A percentile compares a stretch with the other conserved stretches of the same genome.
Evolutionary conservation across 2,888 invertebrate genomes (phyloP).

Genomic region (Yponomeuta plumbellus): DNA sequence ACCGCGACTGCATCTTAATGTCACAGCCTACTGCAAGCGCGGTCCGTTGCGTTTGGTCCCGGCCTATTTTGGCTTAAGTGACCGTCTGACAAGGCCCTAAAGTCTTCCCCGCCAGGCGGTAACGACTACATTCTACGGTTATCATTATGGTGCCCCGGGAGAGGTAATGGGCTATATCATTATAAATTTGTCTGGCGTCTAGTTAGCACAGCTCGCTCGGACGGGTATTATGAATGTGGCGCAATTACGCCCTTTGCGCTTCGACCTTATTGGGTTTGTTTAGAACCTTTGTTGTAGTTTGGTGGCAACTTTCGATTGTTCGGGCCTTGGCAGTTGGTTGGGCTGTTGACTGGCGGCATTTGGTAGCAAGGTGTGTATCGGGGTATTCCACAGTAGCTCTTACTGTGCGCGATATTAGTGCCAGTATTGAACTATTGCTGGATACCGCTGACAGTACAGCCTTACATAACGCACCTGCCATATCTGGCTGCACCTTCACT

Average conservation of each 20-base stretch:
- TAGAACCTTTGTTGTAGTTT: slow-evolving; percentile 3
- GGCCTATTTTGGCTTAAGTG: too few species aligned
- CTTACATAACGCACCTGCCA: slow-evolving; percentile 75
- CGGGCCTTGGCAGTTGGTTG: slow-evolving; percentile 52
- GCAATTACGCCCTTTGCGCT: slow-evolving; percentile 43
- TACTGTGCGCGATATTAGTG: too few species aligned
- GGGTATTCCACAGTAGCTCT: too few species aligned
- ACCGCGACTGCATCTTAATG: too few species aligned
- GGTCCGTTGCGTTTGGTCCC: too few species aligned
- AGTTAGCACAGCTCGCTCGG: slow-evolving; percentile 32
- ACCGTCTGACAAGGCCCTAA: slow-evolving; percentile 28
- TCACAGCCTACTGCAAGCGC: too few species aligned
- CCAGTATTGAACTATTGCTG: too few species aligned
- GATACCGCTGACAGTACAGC: slow-evolving; percentile 27
- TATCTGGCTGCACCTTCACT: slow-evolving; percentile 69
- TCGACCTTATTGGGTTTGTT: slow-evolving; percentile 29
- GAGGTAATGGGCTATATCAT: slow-evolving; percentile 62
- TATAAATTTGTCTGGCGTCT: slow-evolving; percentile 62
- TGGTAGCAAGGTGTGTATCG: slow-evolving; percentile 41
- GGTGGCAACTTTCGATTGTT: slow-evolving; percentile 54
- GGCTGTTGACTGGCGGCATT: slow-evolving; percentile 36
- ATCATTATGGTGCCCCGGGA: slow-evolving; percentile 52
- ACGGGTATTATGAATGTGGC: slow-evolving; percentile 42
- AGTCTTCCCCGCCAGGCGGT: slow-evolving; percentile 46
- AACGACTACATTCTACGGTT: slow-evolving; percentile 58